Conservation (phyloP, 2,797 vertebrate genomes). For the Hoplostethus atlanticus region DNA sequence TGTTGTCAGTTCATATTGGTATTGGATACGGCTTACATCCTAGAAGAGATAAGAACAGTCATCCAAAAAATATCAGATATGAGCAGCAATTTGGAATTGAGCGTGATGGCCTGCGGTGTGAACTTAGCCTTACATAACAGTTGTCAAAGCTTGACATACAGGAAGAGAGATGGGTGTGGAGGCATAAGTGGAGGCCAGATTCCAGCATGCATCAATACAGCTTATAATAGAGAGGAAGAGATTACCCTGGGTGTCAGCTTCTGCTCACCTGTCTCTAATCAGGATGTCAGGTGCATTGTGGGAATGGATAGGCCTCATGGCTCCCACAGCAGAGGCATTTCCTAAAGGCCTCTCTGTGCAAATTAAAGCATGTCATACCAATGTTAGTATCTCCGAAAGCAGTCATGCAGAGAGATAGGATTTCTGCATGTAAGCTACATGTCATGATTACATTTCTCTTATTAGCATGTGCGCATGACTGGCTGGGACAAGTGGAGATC, state of each 20-base stretch:
- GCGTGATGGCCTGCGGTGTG: not conserved
- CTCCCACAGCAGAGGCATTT: slow-evolving; percentile 50
- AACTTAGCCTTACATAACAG: slow-evolving; percentile 19
- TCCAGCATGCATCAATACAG: slow-evolving; percentile 29
- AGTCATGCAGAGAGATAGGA: slow-evolving; percentile 54
- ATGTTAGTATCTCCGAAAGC: slow-evolving; percentile 45
- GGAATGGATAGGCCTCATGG: slow-evolving; percentile 39
- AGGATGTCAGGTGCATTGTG: slow-evolving; percentile 61
- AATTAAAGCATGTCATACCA: slow-evolving; percentile 69
- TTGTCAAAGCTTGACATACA: slow-evolving; percentile 37
- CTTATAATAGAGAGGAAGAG: slow-evolving; percentile 11
- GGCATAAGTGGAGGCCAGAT: slow-evolving; percentile 13
- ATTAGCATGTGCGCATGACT: slow-evolving; percentile 41
- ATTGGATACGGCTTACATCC: no score
- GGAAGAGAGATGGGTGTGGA: not conserved
- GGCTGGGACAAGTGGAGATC: slow-evolving; percentile 19
- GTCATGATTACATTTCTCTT: slow-evolving; percentile 36
- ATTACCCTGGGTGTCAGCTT: slow-evolving; percentile 44
- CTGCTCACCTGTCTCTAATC: slow-evolving; percentile 63
- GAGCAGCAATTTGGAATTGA: no score
- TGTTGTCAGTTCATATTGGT: no score
- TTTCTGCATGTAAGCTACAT: slow-evolving; percentile 43
- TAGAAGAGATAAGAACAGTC: no score
- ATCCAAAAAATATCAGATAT: no score
- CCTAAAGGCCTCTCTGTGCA: slow-evolving; percentile 44